These are phyloP conservation scores for Trichogramma evanescens DNA, from an alignment of 2,888 invertebrate genomes.

Conservation along the genomic window DNA sequence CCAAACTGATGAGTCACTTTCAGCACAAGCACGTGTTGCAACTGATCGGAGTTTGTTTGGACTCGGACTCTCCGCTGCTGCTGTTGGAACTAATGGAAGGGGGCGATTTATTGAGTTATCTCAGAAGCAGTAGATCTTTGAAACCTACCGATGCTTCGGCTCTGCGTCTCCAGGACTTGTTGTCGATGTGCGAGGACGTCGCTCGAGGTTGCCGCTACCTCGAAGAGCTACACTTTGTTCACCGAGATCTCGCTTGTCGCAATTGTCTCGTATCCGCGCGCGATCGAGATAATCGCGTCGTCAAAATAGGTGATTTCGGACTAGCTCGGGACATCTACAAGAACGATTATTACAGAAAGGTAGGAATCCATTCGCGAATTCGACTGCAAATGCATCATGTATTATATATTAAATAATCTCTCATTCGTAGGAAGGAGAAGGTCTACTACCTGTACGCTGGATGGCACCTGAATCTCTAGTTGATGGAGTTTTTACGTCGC, in stretches of 20 bases:
- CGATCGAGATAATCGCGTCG: constrained; percentile 64
- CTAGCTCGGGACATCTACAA: constrained; percentile 94
- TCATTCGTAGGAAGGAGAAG: constrained; percentile 49
- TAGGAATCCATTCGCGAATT: constrained; percentile 51
- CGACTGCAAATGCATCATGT: not conserved
- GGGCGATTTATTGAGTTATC: constrained; percentile 86
- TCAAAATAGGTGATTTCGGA: constrained; percentile 97
- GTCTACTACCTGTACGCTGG: constrained; percentile 91
- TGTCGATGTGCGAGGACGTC: constrained; percentile 92
- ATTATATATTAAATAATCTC: not conserved
- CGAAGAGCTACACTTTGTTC: constrained; percentile 95
- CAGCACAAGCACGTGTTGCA: constrained; percentile 92
- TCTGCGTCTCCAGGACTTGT: constrained; percentile 73
- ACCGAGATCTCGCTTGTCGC: constrained; percentile 90
- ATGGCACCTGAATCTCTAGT: constrained; percentile 96
- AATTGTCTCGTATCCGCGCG: constrained; percentile 85
- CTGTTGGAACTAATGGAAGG: constrained; percentile 98
- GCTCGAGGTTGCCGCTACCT: constrained; percentile 91
- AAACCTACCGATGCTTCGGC: constrained; percentile 57
- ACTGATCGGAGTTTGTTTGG: constrained; percentile 88
- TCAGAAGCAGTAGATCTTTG: constrained; percentile 71
- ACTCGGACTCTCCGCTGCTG: constrained; percentile 87
- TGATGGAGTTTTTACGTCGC: constrained; percentile 92
- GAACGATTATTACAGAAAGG: constrained; percentile 95
- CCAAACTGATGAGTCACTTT: constrained; percentile 94